These are phyloP conservation scores for Pachyseris speciosa DNA, from an alignment of 64 coral and sea anemone species.

Conservation along the genomic window DNA sequence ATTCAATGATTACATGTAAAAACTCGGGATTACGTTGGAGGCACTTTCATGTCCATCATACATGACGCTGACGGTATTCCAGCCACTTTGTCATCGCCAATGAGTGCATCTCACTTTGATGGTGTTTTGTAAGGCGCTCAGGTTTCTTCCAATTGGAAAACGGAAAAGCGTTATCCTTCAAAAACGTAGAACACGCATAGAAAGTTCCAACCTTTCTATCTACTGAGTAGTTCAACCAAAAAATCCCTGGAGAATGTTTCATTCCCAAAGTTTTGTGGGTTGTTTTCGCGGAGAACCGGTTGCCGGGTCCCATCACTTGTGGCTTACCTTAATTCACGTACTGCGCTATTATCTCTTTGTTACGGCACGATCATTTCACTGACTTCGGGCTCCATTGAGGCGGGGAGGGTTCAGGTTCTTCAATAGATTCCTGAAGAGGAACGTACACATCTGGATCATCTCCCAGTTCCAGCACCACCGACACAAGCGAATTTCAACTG, in stretches of 20 bases:
- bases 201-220: constrained; percentile 28
- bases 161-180: constrained; percentile 38
- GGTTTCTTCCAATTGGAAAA: constrained; percentile 53
- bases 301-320: neutral
- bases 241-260: constrained; percentile 47
- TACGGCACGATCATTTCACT: neutral
- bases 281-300: constrained; percentile 32
- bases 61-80: constrained; percentile 12
- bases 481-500: constrained; percentile 3
- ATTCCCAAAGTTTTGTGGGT: constrained; percentile 30
- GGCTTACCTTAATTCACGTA: neutral
- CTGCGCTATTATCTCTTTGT: constrained; percentile 15
- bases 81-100: constrained; percentile 49
- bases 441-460: neutral
- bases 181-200: constrained; percentile 21
- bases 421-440: constrained; percentile 10
- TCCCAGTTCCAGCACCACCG: neutral
- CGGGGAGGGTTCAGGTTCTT: neutral
- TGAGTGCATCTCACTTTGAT: neutral
- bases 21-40: constrained; percentile 42
- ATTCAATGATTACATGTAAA: no score
- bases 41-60: constrained; percentile 9
- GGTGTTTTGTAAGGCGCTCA: constrained; percentile 48
- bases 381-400: constrained; percentile 7
- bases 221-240: constrained; percentile 28